phyloP scores from a whole-genome alignment of 2,888 invertebrate genomes.

The Drosophila limbata region DNA sequence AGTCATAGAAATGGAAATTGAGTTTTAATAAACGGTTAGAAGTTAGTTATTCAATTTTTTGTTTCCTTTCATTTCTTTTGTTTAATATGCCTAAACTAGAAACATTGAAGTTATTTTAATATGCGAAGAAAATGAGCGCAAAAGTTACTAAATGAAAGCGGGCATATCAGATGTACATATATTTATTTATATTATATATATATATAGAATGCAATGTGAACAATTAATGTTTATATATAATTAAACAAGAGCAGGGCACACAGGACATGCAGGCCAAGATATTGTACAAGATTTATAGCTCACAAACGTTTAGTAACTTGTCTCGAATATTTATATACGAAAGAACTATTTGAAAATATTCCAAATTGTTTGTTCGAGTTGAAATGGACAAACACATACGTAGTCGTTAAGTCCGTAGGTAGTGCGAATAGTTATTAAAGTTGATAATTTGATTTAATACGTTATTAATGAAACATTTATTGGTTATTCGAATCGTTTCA shows the following conservation, averaged over 20 bases:
- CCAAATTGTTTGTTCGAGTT: slow-evolving; percentile 20
- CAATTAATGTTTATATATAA: slow-evolving; percentile 24
- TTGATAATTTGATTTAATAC: slow-evolving; percentile 34
- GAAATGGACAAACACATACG: slow-evolving; percentile 70
- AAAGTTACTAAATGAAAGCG: slow-evolving; percentile 78
- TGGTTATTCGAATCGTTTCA: slow-evolving; percentile 67
- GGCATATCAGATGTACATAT: slow-evolving; percentile 39
- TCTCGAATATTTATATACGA: slow-evolving; percentile 26
- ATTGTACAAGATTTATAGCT: slow-evolving; percentile 24
- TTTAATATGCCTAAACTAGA: slow-evolving; percentile 19
- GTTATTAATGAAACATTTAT: slow-evolving; percentile 75
- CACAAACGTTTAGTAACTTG: slow-evolving; percentile 75
- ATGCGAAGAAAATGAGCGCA: slow-evolving; percentile 58
- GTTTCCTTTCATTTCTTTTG: slow-evolving; percentile 29
- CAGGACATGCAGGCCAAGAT: slow-evolving; percentile 61
- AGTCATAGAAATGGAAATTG: slow-evolving; percentile 80
- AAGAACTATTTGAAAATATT: slow-evolving; percentile 21
- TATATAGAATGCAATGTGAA: slow-evolving; percentile 39
- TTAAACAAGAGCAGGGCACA: slow-evolving; percentile 61
- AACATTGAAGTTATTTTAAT: slow-evolving; percentile 43
- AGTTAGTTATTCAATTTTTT: slow-evolving; percentile 63
- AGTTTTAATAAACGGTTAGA: slow-evolving; percentile 75
- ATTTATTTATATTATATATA: slow-evolving; percentile 6
- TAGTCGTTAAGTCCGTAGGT: slow-evolving; percentile 48
- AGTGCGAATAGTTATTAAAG: slow-evolving; percentile 62